Base-by-base conservation (phyloP, 2,113 vertebrate species). In the Salvelinus namaycush region DNA sequence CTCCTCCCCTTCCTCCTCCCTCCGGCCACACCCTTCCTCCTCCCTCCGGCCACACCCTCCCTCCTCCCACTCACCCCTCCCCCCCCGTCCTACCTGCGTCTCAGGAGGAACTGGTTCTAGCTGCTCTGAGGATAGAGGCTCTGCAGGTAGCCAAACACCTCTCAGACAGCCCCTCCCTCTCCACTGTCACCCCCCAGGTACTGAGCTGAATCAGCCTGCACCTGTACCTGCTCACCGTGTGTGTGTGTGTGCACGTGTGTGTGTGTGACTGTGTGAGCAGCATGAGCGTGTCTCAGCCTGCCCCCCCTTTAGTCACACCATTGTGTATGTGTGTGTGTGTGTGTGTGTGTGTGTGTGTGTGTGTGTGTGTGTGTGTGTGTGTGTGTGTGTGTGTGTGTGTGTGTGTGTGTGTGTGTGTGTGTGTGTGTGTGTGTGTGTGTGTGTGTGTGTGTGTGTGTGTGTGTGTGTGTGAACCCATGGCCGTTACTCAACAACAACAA, bases 31-130 rank as follows among this genome's bases (percentile, higher is more conserved):
- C 84, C 79, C 81, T 12, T 22, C 65, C 88, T 83, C 83, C 72
- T 67, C 70, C 70, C 49, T 79, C 77, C 80, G 79, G 27, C 27
- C 27, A 4, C 27, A 4, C 27, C 27, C 27, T 4, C 27, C 27
- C 27, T 3, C 27, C 84, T 79, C 76, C 44, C 39, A 67, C 74
- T 74, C 54, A 54, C 81, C 70, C 75, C 34, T 39, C 24, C 73
- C 73, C 59, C 29, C 79, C 54, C 44, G 74, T 12, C 86, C 69
- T 84, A 80, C 83, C 83, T 81, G 83, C 78, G 82, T 87, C 93
- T 91, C 96, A 99, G 98, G 98, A 99, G 96, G 97, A 99, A 92
- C 94, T 99, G 97, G 97, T 98, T 89, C 97, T 99, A 91, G 97
- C 96, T 84, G 92, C 96, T 90, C 94, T 99, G 97, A 96, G 97